Evolutionary conservation across 2,113 vertebrate genomes (phyloP).

Genomic region (Microcebus tavaratra): DNA sequence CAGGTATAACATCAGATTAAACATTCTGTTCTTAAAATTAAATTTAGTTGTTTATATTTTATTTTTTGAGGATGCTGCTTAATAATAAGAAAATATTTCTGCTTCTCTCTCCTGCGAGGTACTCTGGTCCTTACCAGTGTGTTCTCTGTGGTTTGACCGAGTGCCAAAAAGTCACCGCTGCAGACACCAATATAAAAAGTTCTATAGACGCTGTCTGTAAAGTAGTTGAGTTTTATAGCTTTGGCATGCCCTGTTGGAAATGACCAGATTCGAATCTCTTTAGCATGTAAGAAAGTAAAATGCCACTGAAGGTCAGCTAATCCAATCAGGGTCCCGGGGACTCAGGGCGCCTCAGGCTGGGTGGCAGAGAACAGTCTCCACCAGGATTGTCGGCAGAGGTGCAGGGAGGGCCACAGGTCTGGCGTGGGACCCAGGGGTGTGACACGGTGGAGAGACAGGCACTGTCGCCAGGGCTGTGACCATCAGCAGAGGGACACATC

Average conservation of each 20-base stretch:
- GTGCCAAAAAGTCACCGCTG: rapidly evolving
- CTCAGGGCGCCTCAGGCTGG: rapidly evolving
- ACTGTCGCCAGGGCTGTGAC: background rate
- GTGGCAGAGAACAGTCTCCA: rapidly evolving
- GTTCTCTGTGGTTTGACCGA: background rate
- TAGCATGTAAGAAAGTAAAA: background rate
- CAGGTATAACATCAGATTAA: background rate
- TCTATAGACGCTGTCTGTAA: background rate
- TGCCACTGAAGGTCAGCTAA: rapidly evolving
- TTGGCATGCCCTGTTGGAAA: background rate
- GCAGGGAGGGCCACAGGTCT: rapidly evolving
- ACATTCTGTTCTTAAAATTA: background rate
- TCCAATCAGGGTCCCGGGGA: background rate
- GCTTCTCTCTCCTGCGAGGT: background rate
- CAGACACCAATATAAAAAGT: background rate
- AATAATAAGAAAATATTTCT: background rate
- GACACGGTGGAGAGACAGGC: rapidly evolving
- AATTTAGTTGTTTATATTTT: background rate
- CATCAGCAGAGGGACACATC: background rate
- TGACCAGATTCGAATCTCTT: background rate
- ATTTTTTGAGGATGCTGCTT: background rate
- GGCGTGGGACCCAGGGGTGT: too few species aligned
- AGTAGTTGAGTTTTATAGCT: background rate
- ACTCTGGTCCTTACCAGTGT: rapidly evolving
- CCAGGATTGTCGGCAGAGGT: rapidly evolving